Base-by-base conservation (phyloP, 2,113 vertebrate genomes). In the Oceanites oceanicus region DNA sequence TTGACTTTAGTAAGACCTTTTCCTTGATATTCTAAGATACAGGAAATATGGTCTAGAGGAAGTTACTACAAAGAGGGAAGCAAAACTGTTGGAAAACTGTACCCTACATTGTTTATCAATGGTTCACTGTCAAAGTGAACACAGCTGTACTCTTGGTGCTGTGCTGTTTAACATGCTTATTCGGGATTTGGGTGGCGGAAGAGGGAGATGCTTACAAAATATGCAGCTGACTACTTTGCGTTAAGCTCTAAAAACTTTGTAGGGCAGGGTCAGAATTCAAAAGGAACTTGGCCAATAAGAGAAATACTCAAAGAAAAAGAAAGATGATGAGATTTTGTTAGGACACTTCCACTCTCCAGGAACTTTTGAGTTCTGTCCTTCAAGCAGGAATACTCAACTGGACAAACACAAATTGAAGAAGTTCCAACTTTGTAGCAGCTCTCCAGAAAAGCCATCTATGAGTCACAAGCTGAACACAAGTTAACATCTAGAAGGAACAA, bases 1-100 rank as follows among this genome's bases (percentile, higher is more conserved):
- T 96, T 94, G n/a, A 91, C 91, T 81, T 96, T 34, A 91, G 80
- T 91, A 96, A 92, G 91, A 71, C 68, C 61, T 96, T 91, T 96
- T 92, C 94, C 87, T 92, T 92, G 80, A 96, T 94, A 87, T 91
- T 96, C 91, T 96, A 72, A 94, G 73, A 77, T 2, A 4, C 80
- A 96, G 93, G 93, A 95, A 96, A 78, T 65, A 75, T 17, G n/a
- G 27, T 91, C 47, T 92, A 87, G 93, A 97, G 93, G 91, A 96
- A 96, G 86, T 92, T 87, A 71, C 59, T 55, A 74, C 68, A 94
- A 95, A 95, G 79, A 89, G 32, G 65, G 93, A 96, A 96, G 93
- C 84, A 94, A 92, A 97, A 95, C 89, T 89, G 72, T 29, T 59
- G 91, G 91, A 97, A 96, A 96, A 81, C 61, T 74, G 45, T 73